Evolutionary conservation across 92 coral and sea anemone genomes (phyloP).

Genomic region (Porites lobata): DNA sequence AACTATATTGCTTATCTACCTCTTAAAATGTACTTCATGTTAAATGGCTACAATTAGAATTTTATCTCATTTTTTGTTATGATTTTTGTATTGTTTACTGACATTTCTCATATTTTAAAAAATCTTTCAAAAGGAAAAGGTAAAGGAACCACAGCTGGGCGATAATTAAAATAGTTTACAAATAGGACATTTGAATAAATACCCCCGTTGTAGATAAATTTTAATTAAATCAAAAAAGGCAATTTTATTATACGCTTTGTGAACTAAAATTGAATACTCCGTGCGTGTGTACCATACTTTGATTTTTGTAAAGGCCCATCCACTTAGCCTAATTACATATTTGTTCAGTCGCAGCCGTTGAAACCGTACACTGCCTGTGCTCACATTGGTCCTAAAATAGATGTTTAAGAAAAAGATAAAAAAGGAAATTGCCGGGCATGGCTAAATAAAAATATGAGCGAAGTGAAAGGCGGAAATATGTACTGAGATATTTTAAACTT

Average conservation of each 20-base stretch:
- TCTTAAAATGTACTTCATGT: neutral
- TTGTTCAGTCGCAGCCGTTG: constrained; percentile 1
- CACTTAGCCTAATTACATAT: constrained; percentile 4
- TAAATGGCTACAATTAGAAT: neutral
- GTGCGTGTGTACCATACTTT: neutral
- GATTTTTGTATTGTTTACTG: too few relatives aligned
- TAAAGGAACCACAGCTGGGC: constrained; percentile 10
- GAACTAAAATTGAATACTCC: neutral
- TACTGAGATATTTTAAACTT: neutral
- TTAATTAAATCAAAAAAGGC: constrained; percentile 28
- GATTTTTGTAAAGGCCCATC: constrained; percentile 23
- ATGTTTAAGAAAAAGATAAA: too few relatives aligned
- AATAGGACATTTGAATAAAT: constrained; percentile 17
- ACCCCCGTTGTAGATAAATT: neutral
- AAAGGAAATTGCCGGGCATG: too few relatives aligned
- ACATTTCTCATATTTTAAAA: neutral
- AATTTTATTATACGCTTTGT: neutral
- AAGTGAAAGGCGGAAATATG: too few relatives aligned
- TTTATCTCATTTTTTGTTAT: neutral
- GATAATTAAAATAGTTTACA: constrained; percentile 9
- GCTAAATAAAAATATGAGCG: too few relatives aligned
- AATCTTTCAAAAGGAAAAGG: neutral
- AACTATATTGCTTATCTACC: too few relatives aligned
- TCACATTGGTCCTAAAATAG: neutral
- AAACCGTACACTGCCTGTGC: neutral